phyloP scores from a whole-genome alignment of 2,888 invertebrate genomes.

The Drosophila longiperda region DNA sequence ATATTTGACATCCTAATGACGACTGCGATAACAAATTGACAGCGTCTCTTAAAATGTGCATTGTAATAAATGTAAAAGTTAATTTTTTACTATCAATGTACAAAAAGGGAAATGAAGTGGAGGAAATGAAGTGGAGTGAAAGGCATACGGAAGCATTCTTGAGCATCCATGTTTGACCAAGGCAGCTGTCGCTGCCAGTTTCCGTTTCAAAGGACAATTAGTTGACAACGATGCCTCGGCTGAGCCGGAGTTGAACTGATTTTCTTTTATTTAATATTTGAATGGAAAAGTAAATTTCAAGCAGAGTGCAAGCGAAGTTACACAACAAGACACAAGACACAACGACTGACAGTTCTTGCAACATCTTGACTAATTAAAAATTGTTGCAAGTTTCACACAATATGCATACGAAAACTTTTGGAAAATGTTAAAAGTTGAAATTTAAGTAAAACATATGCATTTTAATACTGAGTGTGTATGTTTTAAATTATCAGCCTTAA shows the following conservation, averaged over 20 bases:
- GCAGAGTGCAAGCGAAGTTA: constrained; percentile 3
- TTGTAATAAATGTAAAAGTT: constrained; percentile 56
- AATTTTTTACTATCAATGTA: constrained; percentile 43
- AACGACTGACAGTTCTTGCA: constrained; percentile 8
- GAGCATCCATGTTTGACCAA: constrained; percentile 8
- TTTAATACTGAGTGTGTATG: neutral
- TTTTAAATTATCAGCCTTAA: neutral
- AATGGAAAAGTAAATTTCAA: neutral
- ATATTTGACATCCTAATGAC: constrained; percentile 36
- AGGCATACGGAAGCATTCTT: neutral
- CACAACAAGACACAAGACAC: constrained; percentile 15
- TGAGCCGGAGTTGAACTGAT: constrained; percentile 13
- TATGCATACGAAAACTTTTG: neutral
- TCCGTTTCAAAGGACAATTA: constrained; percentile 47
- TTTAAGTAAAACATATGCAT: neutral
- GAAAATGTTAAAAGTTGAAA: neutral
- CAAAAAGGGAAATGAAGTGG: too few species aligned
- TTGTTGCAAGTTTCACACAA: constrained; percentile 26
- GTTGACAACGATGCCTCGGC: constrained; percentile 35
- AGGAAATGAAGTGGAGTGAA: neutral
- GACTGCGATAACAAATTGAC: constrained; percentile 32
- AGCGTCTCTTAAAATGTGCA: constrained; percentile 52
- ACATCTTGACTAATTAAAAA: constrained; percentile 66
- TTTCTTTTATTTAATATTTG: neutral
- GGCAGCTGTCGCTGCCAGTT: constrained; percentile 22